These are phyloP conservation scores for Zeus faber DNA, from an alignment of 2,113 vertebrate genomes.

Conservation along the genomic window DNA sequence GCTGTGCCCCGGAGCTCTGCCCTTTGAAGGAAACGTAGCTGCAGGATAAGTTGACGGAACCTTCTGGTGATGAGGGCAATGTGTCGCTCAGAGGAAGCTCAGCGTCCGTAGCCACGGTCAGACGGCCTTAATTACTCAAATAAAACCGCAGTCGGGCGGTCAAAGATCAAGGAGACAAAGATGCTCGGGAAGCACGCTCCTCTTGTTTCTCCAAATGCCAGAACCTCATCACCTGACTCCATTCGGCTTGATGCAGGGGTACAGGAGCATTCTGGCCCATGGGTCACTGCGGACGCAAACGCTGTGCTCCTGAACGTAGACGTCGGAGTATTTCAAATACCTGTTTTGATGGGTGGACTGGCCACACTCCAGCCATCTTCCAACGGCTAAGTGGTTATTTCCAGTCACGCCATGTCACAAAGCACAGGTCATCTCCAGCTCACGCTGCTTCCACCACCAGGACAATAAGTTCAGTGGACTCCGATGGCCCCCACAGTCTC, in stretches of 20 bases:
- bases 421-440: too few relatives aligned
- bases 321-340: too few relatives aligned
- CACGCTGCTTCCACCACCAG: too few relatives aligned
- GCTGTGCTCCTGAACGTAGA: neutral
- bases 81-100: constrained; percentile 63
- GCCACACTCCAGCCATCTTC: too few relatives aligned
- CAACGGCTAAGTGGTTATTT: too few relatives aligned
- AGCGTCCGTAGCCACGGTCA: constrained; percentile 38
- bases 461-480: too few relatives aligned
- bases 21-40: constrained; percentile 70
- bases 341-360: too few relatives aligned
- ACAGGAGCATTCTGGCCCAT: neutral
- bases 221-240: constrained; percentile 23
- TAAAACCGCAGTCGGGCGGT: constrained; percentile 37
- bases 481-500: too few relatives aligned
- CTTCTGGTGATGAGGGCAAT: constrained; percentile 64
- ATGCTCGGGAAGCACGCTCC: constrained; percentile 21
- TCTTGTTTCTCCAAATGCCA: constrained; percentile 47
- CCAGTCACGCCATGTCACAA: too few relatives aligned
- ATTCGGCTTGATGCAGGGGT: constrained; percentile 1
- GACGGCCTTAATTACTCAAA: constrained; percentile 41
- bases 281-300: neutral
- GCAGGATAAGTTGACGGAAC: constrained; percentile 58
- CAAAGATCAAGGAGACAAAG: constrained; percentile 44
- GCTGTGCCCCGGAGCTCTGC: constrained; percentile 73